These are phyloP conservation scores for Cabera pusaria DNA, from an alignment of 2,888 invertebrate genomes.

Conservation along the genomic window DNA sequence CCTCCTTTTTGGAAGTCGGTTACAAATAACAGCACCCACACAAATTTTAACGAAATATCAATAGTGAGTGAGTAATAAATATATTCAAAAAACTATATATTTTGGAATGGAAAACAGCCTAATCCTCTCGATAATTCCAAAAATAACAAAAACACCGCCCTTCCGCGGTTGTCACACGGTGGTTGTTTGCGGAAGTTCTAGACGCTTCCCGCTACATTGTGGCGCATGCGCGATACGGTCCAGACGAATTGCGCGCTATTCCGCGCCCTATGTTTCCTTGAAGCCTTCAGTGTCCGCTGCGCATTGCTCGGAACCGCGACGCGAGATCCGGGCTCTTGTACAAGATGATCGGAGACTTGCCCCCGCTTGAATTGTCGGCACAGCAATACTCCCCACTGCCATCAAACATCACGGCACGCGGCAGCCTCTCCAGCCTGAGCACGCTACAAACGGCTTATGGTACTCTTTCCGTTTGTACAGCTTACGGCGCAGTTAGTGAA, in stretches of 20 bases:
- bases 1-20: no score
- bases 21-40: no score
- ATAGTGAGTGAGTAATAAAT: conserved; percentile 1
- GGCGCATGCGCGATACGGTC: conserved; percentile 68
- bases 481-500: conserved; percentile 50
- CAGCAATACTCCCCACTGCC: background rate
- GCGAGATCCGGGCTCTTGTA: conserved; percentile 42
- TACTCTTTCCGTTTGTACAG: conserved; percentile 56
- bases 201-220: conserved; percentile 70
- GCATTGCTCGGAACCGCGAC: conserved; percentile 58
- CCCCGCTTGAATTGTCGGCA: conserved; percentile 26
- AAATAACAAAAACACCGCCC: conserved; percentile 26
- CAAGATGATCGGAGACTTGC: conserved; percentile 70
- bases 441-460: conserved; percentile 47
- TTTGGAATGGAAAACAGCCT: conserved; percentile 3
- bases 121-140: conserved; percentile 14
- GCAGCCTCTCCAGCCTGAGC: conserved; percentile 32
- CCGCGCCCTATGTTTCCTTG: conserved; percentile 14
- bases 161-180: conserved; percentile 33
- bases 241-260: conserved; percentile 62
- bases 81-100: conserved; percentile 2
- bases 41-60: conserved; percentile 1
- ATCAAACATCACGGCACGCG: conserved; percentile 34
- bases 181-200: conserved; percentile 62
- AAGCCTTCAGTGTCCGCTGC: conserved; percentile 56